phyloP scores from a whole-genome alignment of 2,888 invertebrate genomes.

The Athripsodes cinereus region DNA sequence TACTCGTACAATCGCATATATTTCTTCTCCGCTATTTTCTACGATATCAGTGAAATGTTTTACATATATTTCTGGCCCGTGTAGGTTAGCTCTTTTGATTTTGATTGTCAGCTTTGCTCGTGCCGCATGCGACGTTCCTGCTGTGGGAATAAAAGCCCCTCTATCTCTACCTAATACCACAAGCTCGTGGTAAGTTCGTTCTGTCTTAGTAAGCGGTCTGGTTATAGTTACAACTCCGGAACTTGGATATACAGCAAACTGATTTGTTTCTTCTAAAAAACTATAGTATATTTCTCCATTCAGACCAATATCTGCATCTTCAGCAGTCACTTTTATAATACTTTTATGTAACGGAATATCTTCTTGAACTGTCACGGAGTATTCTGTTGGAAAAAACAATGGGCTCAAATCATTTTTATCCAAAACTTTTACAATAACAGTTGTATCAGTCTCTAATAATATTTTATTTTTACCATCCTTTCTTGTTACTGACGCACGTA shows the following conservation, averaged over 20 bases:
- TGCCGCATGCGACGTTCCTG: conserved; percentile 54
- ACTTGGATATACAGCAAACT: conserved; percentile 90
- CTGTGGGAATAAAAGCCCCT: conserved; percentile 54
- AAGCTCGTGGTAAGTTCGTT: conserved; percentile 65
- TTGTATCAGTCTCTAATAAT: conserved; percentile 63
- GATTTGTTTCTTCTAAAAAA: conserved; percentile 71
- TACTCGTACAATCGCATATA: conserved; percentile 85
- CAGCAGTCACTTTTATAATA: conserved; percentile 75
- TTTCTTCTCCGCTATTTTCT: conserved; percentile 74
- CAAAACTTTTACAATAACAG: conserved; percentile 63
- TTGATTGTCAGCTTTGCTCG: conserved; percentile 70
- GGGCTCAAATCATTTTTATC: conserved; percentile 92
- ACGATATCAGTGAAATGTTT: conserved; percentile 73
- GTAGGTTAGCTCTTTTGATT: conserved; percentile 78
- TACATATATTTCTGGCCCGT: conserved; percentile 78
- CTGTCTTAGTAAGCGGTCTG: conserved; percentile 66
- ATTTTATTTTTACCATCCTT: conserved; percentile 52
- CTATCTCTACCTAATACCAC: conserved; percentile 80
- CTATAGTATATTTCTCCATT: conserved; percentile 98
- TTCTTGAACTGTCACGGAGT: conserved; percentile 79
- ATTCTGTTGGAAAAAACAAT: conserved; percentile 84
- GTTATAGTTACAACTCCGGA: conserved; percentile 83
- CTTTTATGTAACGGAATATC: conserved; percentile 81
- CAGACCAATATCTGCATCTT: conserved; percentile 92
- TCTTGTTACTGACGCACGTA: conserved; percentile 63